Base-by-base conservation (phyloP, 2,888 invertebrate species). In the Cabera pusaria region DNA sequence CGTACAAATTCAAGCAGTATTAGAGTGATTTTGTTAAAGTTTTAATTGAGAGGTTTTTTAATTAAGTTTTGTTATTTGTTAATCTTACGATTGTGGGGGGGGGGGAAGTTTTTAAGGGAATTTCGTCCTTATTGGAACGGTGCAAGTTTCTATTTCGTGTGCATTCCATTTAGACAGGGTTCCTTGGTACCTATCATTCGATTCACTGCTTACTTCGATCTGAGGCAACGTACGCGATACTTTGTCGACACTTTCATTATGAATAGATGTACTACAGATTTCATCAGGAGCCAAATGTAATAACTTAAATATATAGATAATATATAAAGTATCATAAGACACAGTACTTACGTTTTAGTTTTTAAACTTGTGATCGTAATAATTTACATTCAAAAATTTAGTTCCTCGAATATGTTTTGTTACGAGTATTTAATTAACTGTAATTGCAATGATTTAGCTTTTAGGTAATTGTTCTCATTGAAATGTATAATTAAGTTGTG, bases 11-110 rank as follows among this genome's bases (percentile, higher is more conserved):
- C 78, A 68, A 42, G 84, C 87, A 88, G 88, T 88, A 88, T 88
- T 88, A 88, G 79, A 83, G 86, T 87, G 87, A 87, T 88, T 88
- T 86, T 86, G 86, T 88, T 87, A 88, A 88, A 81, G 86, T 85
- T 87, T 78, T 85, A 78, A 84, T 78, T 77, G 80, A 81, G 62
- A 74, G 59, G 75, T 76, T 73, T 80, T 81, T 83, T 84, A 80
- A 84, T 84, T 88, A 86, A 86, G 84, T 87, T 79, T 82, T 84
- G 85, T 87, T 87, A 82, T 83, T 86, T 87, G 84, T 86, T 86
- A 83, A 59, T 71, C 65, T 63, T 70, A 56, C 69, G 59, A 14
- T 12, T 29, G 21, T 65, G n/a, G n/a, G n/a, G n/a, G n/a, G n/a
- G 68, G 72, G 67, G 67, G 67, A 60, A 59, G 56, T 61, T 55